Conservation (phyloP, 2,888 invertebrate genomes). For the Cephus pygmeus region DNA sequence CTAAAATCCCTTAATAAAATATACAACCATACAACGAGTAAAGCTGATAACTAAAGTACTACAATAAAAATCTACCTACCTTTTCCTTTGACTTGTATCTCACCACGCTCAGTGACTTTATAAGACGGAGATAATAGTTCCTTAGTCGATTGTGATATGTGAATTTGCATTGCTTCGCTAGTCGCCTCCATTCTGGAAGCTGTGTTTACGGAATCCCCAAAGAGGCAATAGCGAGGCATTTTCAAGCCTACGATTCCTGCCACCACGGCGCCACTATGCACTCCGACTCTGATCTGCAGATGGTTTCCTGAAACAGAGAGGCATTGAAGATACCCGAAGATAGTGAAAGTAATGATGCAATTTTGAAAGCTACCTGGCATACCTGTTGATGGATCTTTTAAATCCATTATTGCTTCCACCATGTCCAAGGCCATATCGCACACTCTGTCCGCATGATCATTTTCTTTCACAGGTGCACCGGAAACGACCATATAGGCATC, state of each 20-base stretch:
- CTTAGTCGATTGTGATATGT: constrained; percentile 91
- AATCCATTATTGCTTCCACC: constrained; percentile 90
- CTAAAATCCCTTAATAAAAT: too few species aligned
- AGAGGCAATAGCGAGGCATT: constrained; percentile 87
- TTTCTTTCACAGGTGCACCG: constrained; percentile 91
- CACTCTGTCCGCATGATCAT: constrained; percentile 90
- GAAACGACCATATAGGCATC: constrained; percentile 99
- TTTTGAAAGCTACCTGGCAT: constrained; percentile 13
- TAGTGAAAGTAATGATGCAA: neutral
- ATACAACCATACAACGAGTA: neutral
- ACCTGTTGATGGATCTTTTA: constrained; percentile 94
- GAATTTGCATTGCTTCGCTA: constrained; percentile 92
- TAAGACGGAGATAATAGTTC: constrained; percentile 81
- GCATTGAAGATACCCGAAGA: neutral
- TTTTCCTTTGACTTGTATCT: constrained; percentile 92
- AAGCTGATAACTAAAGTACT: neutral
- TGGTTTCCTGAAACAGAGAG: constrained; percentile 73
- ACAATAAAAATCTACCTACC: constrained; percentile 67
- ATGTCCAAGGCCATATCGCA: constrained; percentile 97
- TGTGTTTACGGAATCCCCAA: constrained; percentile 92
- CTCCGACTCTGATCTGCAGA: constrained; percentile 85
- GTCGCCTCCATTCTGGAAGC: constrained; percentile 95
- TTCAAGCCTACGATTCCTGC: constrained; percentile 95
- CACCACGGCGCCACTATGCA: constrained; percentile 92
- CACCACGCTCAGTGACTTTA: constrained; percentile 81